Evolutionary conservation across 2,888 invertebrate species (phyloP), one percentile per base, ranked within the genome.

Genomic region (Coelogynopora nodosa): DNA sequence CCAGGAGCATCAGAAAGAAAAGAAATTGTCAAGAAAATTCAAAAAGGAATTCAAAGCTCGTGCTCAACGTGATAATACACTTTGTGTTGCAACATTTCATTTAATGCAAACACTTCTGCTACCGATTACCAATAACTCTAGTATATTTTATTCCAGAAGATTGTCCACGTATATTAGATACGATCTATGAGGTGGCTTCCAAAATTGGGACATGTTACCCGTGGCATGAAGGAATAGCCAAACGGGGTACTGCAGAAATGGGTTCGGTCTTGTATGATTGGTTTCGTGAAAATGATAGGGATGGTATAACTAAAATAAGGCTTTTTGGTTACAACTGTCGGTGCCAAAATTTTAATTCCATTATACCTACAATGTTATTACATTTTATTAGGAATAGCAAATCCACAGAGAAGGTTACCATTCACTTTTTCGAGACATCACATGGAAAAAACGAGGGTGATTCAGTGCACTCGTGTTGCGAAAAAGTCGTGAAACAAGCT

Each of bases 1-100:
- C 84, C 31, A 84, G 10, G 67, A 67, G n/a, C 10, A 67, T 67
- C 13, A 18, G 18, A 67, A 27, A 67, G 10, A 84, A 5, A 67
- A 2, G 49, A 67, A 67, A 84, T 18, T 67, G 49, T 49, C 67
- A 49, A 84, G n/a, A 84, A 18, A 5, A 1, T 0, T n/a, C 74
- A 49, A 49, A 74, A 74, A 74, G 2, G 18, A 26, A 74, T 23
- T 74, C 27, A 74, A 74, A 74, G 74, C 74, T 74, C 74, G 74
- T 74, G 74, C 74, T 74, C 74, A 74, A 74, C 74, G 74, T 74
- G 74, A 74, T 74, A 74, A 74, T 74, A 74, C 74, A 23, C 74
- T 74, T 74, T 74, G 74, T 74, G 74, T 74, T 74, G 74, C 74
- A 74, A 74, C 74, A 74, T 74, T 74, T 23, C 18, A 74, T 74